Evolutionary conservation across 2,113 vertebrate species (phyloP), one percentile per base, ranked within the genome.

Genomic region (Fregata magnificens): DNA sequence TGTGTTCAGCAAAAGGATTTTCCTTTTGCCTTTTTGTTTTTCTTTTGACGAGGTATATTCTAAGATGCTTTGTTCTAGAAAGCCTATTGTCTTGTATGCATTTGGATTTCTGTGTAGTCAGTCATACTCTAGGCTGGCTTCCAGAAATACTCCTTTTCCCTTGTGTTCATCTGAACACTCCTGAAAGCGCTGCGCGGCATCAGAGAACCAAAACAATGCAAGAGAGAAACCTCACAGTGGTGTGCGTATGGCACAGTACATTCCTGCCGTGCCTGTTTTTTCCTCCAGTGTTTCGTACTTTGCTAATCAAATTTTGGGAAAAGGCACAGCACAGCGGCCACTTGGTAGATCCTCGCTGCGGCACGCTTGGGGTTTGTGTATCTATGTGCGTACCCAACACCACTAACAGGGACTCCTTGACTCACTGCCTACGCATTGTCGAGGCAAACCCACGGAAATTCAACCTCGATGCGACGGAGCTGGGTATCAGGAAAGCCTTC

Each of bases 391-490:
- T 61, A 7, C 52, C 69, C 61, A 28, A 4, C 36, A 4, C 59
- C 0, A 0, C 32, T 95, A 10, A 25, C 0, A 7, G 44, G 32
- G 71, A 69, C 95, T 96, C 98, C 98, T 99, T 98, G 95, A 98
- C 97, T 97, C 44, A 3, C 52, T 76, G 85, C 74, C 85, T 91
- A 99, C 86, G 99, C 96, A 99, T 99, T 58, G 99, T 99, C 10
- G 99, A 99, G 98, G 99, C 99, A 13, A 99, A 99, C 97, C 99
- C 99, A 3, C 99, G 99, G 96, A 99, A 99, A 97, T 99, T 99
- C 96, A 99, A 99, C 97, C 98, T 99, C 3, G 99, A 99, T 88
- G 97, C 98, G 2, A 96, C 98, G 0, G 99, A 99, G 97, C 96
- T 99, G 97, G 98, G 97, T 4, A 98, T 99, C 98, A 98, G 99